These are phyloP conservation scores for Pseudopleuronectes americanus DNA, from an alignment of 2,797 vertebrate genomes.

Conservation along the genomic window DNA sequence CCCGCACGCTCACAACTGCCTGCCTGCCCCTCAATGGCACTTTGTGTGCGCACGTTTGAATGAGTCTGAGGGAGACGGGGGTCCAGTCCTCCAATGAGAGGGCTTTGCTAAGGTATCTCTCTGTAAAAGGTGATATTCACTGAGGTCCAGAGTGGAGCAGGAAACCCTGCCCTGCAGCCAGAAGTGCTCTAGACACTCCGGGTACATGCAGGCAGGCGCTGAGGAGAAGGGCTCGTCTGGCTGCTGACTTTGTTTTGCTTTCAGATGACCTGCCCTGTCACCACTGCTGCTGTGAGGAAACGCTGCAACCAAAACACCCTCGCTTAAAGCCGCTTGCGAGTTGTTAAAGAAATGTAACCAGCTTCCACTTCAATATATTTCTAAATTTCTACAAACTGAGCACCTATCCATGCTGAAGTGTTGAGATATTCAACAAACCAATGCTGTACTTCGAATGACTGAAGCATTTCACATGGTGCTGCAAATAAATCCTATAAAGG, in stretches of 20 bases:
- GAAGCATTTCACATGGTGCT: not conserved
- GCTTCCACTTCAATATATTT: constrained; percentile 1
- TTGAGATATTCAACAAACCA: too few species aligned
- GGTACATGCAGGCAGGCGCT: constrained; percentile 31
- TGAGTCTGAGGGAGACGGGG: constrained; percentile 62
- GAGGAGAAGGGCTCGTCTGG: constrained; percentile 35
- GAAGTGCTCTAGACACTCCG: constrained; percentile 32
- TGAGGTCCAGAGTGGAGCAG: constrained; percentile 64
- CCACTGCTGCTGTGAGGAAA: constrained; percentile 22
- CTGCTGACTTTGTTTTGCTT: constrained; percentile 59
- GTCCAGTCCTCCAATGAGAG: constrained; percentile 63
- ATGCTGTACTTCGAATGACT: too few species aligned
- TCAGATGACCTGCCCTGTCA: constrained; percentile 29
- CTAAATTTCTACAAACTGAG: not conserved
- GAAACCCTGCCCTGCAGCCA: constrained; percentile 68
- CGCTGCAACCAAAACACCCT: constrained; percentile 21
- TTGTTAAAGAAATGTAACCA: constrained; percentile 12
- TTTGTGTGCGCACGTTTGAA: constrained; percentile 74
- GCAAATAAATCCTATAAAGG: not conserved
- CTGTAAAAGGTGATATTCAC: constrained; percentile 78
- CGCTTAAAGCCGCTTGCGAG: not conserved
- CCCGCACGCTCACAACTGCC: constrained; percentile 36
- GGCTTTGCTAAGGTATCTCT: constrained; percentile 64
- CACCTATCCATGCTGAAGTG: too few species aligned
- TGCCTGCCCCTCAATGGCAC: constrained; percentile 66